Conservation (phyloP, 1,140 invertebrate species). For the Brachionus plicatilis region DNA sequence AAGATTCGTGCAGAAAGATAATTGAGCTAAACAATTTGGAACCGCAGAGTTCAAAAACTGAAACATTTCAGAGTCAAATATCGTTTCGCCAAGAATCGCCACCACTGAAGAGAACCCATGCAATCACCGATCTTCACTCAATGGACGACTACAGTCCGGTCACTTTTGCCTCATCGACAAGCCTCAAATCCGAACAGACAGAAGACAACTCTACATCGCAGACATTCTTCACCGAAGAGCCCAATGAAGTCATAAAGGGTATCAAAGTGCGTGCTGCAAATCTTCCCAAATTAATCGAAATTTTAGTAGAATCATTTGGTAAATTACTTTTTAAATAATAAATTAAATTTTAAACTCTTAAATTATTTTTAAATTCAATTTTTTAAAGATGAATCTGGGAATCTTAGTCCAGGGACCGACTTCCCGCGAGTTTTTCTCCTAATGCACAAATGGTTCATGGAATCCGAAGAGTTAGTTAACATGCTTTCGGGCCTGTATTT, state of each 20-base stretch:
- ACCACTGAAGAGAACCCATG: conserved; percentile 11
- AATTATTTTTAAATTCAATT: neutral
- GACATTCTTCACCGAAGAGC: conserved; percentile 47
- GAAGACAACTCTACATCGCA: neutral
- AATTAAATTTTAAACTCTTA: too few species aligned
- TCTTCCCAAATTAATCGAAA: conserved; percentile 50
- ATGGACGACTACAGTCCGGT: conserved; percentile 38
- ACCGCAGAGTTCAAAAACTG: neutral
- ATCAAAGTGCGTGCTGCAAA: conserved; percentile 52
- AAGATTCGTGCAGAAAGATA: neutral
- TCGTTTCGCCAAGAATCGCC: neutral
- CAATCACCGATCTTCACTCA: conserved; percentile 4
- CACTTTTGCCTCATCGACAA: neutral
- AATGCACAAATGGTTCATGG: conserved; percentile 58
- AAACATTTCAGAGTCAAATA: neutral
- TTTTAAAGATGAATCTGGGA: neutral
- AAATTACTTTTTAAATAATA: conserved; percentile 41
- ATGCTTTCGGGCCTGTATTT: conserved; percentile 43
- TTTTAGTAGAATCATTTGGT: conserved; percentile 54
- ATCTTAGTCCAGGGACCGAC: conserved; percentile 45
- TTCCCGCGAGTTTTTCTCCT: conserved; percentile 55
- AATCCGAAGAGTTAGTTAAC: conserved; percentile 53
- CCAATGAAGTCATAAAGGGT: conserved; percentile 49
- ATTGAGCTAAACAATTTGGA: neutral
- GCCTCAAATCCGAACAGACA: neutral